phyloP scores from a whole-genome alignment of 2,113 vertebrate genomes.

The Gavialis gangeticus region DNA sequence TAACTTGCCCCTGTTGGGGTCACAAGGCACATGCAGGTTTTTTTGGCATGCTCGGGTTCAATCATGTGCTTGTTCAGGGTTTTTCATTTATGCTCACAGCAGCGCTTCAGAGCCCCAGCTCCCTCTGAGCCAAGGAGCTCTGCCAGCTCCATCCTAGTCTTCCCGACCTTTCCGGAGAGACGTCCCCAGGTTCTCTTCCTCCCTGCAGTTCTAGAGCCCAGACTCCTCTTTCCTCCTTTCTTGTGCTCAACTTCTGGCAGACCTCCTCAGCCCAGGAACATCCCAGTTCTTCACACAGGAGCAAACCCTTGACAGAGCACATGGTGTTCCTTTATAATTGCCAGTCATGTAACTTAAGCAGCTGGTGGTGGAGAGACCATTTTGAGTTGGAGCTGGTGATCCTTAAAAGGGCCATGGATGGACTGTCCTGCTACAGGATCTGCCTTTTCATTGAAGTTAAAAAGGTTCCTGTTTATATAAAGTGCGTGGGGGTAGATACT shows the following conservation, averaged over 20 bases:
- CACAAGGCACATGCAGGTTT: background rate
- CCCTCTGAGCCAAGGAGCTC: background rate
- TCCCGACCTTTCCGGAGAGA: background rate
- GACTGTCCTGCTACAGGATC: background rate
- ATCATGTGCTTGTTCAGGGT: background rate
- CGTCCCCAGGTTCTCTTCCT: background rate
- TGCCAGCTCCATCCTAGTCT: background rate
- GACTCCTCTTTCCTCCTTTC: background rate
- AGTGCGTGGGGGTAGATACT: background rate
- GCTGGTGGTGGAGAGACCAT: background rate
- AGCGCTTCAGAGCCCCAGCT: background rate
- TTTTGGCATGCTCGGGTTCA: background rate
- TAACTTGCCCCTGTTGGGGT: background rate
- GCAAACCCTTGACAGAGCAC: background rate
- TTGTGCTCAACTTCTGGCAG: background rate
- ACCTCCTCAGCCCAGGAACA: background rate
- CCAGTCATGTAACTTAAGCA: background rate
- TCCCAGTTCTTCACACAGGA: background rate
- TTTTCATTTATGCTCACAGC: background rate
- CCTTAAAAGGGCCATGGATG: background rate
- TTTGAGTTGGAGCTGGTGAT: background rate
- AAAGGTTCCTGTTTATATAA: background rate
- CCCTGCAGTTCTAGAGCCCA: background rate
- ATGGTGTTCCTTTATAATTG: fast-evolving
- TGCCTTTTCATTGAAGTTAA: background rate